Base-by-base conservation (phyloP, 2,113 vertebrate genomes). In the Uria lomvia region DNA sequence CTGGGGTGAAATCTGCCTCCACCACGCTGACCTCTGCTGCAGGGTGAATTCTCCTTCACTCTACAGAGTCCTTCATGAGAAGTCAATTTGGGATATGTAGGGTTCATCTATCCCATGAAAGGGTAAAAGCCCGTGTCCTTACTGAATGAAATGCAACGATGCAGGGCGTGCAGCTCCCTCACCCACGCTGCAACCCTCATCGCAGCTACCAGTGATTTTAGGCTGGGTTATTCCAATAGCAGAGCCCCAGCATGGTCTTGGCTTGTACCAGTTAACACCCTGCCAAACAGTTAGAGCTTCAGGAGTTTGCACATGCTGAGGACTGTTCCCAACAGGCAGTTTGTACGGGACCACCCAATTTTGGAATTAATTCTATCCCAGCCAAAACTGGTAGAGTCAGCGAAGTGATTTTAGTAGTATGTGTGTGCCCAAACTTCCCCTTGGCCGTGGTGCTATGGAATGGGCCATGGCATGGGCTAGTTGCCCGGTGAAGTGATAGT, bases 231-330 rank as follows among this genome's bases (percentile, higher is more conserved):
- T 53, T 83, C 27, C 62, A 49, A 20, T 5, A 74, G 67, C 67
- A 24, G 7, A 18, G 38, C 59, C 76, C 72, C 63, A 59, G 67
- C 29, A 21, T 11, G 36, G 82, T 40, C 24, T 81, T 94, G 94
- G 79, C 86, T 94, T 45, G 45, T 85, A 47, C 36, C 74, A 67
- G 42, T n/a, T 49, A 93, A 36, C 6, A 12, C 55, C 72, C 30
- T 96, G 94, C 79, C 94, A 95, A 94, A 52, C 66, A 36, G 49
- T 49, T 42, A 76, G 78, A 88, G 45, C 63, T 77, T 62, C 88
- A 84, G 79, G 72, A 96, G 63, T 30, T 3, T 56, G 62, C 43
- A 47, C 78, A 15, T 30, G 81, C 36, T 76, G 80, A 15, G 14
- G 67, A 13, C 19, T 30, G 29, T 26, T 95, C 91, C 55, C 65